Conservation (phyloP, 1,140 invertebrate species). For the Dysdera silvatica region DNA sequence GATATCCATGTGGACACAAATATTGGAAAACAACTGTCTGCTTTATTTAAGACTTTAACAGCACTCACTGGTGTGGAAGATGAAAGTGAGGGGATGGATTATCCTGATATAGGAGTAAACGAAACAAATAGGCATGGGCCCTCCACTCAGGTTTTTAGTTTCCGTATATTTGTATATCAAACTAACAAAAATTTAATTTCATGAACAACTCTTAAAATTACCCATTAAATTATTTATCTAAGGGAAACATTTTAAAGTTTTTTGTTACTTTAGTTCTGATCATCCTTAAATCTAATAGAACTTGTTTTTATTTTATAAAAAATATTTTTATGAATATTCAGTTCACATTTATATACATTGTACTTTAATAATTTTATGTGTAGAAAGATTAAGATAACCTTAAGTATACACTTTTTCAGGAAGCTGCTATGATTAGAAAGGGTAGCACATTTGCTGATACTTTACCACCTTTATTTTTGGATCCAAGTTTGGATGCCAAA, state of each 20-base stretch:
- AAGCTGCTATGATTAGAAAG: constrained; percentile 48
- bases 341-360: neutral
- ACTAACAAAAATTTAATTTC: neutral
- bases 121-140: constrained; percentile 11
- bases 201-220: neutral
- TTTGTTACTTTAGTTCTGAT: no score
- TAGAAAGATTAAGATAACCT: neutral
- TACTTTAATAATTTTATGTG: neutral
- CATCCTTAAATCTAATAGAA: neutral
- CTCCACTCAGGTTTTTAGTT: constrained; percentile 16
- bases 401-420: constrained; percentile 9
- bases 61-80: constrained; percentile 74
- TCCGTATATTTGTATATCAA: neutral
- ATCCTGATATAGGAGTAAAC: constrained; percentile 9
- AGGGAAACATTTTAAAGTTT: neutral
- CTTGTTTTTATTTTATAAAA: neutral
- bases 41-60: constrained; percentile 87
- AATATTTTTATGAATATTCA: no score
- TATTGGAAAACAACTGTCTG: constrained; percentile 89
- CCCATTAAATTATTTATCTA: neutral
- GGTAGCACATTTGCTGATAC: constrained; percentile 65
- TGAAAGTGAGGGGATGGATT: constrained; percentile 44
- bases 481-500: constrained; percentile 74
- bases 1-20: constrained; percentile 93
- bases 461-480: constrained; percentile 75